These are phyloP conservation scores for Pangasius mekongensis DNA, from an alignment of 2,797 vertebrate genomes.

Conservation along the genomic window DNA sequence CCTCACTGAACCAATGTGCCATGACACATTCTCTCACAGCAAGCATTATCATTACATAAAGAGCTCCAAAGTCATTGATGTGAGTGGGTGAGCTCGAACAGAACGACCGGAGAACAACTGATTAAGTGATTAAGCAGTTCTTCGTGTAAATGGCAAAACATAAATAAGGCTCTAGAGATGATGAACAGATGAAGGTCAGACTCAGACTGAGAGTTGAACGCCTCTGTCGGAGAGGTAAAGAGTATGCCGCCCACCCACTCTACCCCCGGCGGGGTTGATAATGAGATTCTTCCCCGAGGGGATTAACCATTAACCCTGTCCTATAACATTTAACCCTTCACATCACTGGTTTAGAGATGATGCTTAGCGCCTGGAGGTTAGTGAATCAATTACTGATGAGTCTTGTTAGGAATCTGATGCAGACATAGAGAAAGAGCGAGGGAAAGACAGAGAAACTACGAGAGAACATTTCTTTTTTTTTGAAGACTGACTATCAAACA, in stretches of 20 bases:
- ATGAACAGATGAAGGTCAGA: constrained; percentile 23
- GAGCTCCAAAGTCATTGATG: not conserved
- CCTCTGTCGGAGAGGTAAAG: not conserved
- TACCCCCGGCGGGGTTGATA: not conserved
- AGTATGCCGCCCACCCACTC: not conserved
- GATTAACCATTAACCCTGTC: constrained; percentile 24
- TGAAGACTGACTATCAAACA: not conserved
- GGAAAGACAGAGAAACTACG: not conserved
- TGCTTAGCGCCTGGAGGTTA: not conserved
- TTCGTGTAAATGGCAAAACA: not conserved
- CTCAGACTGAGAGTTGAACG: not conserved
- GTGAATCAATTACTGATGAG: constrained; percentile 3
- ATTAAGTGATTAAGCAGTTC: constrained; percentile 29
- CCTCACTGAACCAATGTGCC: not conserved
- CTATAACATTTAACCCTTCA: constrained; percentile 33
- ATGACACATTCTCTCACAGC: constrained; percentile 10
- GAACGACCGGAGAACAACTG: constrained; percentile 3
- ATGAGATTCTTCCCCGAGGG: constrained; percentile 8
- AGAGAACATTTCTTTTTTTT: not conserved
- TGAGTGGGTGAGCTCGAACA: not conserved
- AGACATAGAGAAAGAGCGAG: not conserved
- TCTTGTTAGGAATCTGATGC: not conserved
- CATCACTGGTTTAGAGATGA: not conserved
- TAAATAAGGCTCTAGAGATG: constrained; percentile 25
- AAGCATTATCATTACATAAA: constrained; percentile 13